These are phyloP conservation scores for Ophion slaviceki DNA, from an alignment of 2,888 invertebrate species.

Conservation along the genomic window DNA sequence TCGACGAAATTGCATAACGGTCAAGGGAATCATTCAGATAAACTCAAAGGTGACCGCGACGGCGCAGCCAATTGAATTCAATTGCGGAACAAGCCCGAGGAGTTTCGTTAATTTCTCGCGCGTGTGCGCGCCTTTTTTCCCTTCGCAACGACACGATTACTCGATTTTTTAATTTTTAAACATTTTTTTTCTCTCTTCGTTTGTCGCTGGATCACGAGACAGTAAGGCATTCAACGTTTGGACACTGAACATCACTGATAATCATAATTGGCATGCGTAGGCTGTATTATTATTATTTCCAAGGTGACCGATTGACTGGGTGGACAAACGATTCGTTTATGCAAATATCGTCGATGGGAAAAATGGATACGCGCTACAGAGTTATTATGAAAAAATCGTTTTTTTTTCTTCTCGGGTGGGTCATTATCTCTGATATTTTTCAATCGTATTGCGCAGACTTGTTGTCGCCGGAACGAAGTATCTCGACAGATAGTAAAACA, in stretches of 20 bases:
- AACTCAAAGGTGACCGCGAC: constrained; percentile 48
- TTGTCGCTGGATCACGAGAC: constrained; percentile 3
- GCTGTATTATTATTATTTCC: neutral
- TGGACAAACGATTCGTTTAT: constrained; percentile 42
- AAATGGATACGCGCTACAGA: neutral
- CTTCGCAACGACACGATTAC: no score
- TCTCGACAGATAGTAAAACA: constrained; percentile 39
- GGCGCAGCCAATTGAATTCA: constrained; percentile 52
- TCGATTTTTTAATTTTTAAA: no score
- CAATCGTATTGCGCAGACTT: constrained; percentile 30
- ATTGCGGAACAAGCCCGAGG: constrained; percentile 30
- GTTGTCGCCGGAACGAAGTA: constrained; percentile 8
- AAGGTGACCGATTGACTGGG: neutral
- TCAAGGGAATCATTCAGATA: constrained; percentile 31
- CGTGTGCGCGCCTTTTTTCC: neutral
- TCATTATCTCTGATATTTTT: constrained; percentile 19
- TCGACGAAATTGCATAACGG: constrained; percentile 47
- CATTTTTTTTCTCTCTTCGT: neutral
- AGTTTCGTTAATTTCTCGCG: constrained; percentile 14
- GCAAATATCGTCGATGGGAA: constrained; percentile 22
- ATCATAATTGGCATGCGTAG: constrained; percentile 8
- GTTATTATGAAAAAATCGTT: constrained; percentile 1
- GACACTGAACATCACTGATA: neutral
- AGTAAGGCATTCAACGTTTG: constrained; percentile 32
- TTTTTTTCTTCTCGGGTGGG: neutral